These are phyloP conservation scores for Cherax destructor DNA, from an alignment of 1,140 invertebrate genomes.

Conservation along the genomic window DNA sequence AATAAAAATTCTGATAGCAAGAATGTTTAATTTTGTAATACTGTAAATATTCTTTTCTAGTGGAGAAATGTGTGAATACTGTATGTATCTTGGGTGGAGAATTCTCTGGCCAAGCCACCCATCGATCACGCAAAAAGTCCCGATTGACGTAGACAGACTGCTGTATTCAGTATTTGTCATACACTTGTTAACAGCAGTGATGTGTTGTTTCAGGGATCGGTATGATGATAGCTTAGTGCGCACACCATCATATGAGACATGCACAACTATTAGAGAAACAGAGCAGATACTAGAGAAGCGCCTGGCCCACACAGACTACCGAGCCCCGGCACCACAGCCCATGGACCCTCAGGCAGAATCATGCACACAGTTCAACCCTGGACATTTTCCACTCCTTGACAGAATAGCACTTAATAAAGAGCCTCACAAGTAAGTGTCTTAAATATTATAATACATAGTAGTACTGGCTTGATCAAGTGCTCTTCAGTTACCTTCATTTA, in stretches of 20 bases:
- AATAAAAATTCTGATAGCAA: too few relatives aligned
- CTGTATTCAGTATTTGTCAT: too few relatives aligned
- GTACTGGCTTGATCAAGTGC: too few relatives aligned
- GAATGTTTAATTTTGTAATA: too few relatives aligned
- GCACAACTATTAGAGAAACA: constrained; percentile 83
- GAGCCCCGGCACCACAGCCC: constrained; percentile 84
- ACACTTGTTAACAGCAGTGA: neutral
- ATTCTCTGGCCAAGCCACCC: too few relatives aligned
- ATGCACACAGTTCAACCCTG: constrained; percentile 72
- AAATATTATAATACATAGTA: neutral
- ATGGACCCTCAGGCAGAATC: constrained; percentile 75
- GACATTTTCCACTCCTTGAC: constrained; percentile 86
- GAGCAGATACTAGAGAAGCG: constrained; percentile 84
- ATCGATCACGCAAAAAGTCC: too few relatives aligned
- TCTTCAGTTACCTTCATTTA: too few relatives aligned
- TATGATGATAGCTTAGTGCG: constrained; percentile 85
- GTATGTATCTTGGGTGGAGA: too few relatives aligned
- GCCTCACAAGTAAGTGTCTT: constrained; percentile 79
- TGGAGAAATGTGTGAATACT: too few relatives aligned
- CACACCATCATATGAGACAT: constrained; percentile 86
- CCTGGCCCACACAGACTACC: constrained; percentile 85
- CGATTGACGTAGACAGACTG: too few relatives aligned
- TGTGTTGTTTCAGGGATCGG: constrained; percentile 74
- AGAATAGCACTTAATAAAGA: constrained; percentile 86
- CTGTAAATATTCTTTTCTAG: too few relatives aligned